Evolutionary conservation across 2,797 vertebrate species (phyloP).

Genomic region (Poecilia gillii): DNA sequence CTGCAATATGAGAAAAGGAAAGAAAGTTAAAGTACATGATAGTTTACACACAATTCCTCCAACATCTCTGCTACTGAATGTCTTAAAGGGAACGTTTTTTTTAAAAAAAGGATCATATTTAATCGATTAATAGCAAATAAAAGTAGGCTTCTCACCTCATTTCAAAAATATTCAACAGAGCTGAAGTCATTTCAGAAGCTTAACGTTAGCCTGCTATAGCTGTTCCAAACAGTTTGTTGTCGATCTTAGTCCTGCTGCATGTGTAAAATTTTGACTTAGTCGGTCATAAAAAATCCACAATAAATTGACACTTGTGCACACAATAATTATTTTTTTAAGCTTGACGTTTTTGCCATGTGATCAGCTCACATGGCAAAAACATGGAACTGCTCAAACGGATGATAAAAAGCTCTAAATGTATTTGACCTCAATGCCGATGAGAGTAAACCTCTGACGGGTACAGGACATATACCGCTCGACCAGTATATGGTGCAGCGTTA

Average conservation of each 20-base stretch:
- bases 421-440: neutral
- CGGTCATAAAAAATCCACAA: neutral
- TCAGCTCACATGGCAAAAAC: neutral
- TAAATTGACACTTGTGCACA: neutral
- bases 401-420: neutral
- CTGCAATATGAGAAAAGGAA: slow-evolving; percentile 32
- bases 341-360: neutral
- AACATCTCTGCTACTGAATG: neutral
- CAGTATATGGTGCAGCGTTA: neutral
- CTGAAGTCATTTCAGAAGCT: neutral
- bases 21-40: neutral
- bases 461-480: neutral
- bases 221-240: neutral
- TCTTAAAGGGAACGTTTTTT: neutral
- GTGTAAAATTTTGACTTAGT: neutral
- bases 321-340: neutral
- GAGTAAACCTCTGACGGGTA: neutral
- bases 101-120: neutral
- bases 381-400: neutral
- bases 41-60: slow-evolving; percentile 28
- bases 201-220: neutral
- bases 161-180: neutral
- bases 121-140: neutral
- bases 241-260: neutral
- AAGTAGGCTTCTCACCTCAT: neutral